These are phyloP conservation scores for Bombus sylvicola DNA, from an alignment of 1,140 invertebrate species.

Conservation along the genomic window DNA sequence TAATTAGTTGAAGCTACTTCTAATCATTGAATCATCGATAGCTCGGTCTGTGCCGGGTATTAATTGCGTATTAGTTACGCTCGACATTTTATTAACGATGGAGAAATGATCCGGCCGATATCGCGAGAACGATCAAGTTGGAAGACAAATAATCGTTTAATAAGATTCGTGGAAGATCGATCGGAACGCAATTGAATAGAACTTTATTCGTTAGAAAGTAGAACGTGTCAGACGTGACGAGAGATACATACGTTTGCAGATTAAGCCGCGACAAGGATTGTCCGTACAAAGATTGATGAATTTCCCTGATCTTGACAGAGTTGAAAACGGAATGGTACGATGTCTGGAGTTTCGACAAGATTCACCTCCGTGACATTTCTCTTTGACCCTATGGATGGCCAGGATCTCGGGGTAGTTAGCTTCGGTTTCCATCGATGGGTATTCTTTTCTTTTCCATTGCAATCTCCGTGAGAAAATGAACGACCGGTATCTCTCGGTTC, in stretches of 20 bases:
- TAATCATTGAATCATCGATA: slow-evolving; percentile 20
- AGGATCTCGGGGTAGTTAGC: background rate
- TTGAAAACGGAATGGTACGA: background rate
- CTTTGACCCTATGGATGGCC: background rate
- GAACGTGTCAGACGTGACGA: background rate
- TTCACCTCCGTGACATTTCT: slow-evolving; percentile 1
- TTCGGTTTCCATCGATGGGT: background rate
- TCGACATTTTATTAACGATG: slow-evolving; percentile 3
- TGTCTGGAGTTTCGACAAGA: background rate
- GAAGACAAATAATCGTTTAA: too few relatives aligned
- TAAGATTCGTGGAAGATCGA: background rate
- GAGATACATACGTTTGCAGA: background rate
- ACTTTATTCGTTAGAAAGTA: too few relatives aligned
- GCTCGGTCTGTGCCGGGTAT: background rate
- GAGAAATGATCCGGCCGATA: background rate
- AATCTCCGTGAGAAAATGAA: slow-evolving; percentile 68
- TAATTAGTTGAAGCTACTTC: slow-evolving; percentile 33
- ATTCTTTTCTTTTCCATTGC: slow-evolving; percentile 38
- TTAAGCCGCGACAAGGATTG: background rate
- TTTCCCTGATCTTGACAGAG: slow-evolving; percentile 8
- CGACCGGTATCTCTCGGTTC: slow-evolving; percentile 37
- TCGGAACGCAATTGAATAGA: background rate
- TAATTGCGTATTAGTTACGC: slow-evolving; percentile 8
- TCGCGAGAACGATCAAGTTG: background rate
- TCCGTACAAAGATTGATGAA: slow-evolving; percentile 25